These are phyloP conservation scores for Galago senegalensis DNA, from an alignment of 2,797 vertebrate genomes.

Conservation along the genomic window DNA sequence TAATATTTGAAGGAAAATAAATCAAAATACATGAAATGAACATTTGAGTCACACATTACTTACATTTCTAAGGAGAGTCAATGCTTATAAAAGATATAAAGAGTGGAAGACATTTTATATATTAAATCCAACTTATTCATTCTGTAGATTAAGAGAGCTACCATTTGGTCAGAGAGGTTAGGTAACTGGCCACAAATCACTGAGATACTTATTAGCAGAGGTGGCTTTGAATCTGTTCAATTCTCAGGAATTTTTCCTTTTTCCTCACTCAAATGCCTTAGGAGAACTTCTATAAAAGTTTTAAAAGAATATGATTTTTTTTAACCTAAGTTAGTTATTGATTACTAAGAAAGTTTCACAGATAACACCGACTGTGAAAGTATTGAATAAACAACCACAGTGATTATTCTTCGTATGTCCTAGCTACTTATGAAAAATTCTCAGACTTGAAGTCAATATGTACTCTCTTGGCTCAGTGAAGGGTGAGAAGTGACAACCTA, in stretches of 20 bases:
- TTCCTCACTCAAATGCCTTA: background rate
- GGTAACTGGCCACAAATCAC: background rate
- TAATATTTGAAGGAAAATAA: conserved; percentile 55
- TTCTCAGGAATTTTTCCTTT: background rate
- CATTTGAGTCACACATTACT: conserved; percentile 32
- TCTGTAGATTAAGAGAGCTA: background rate
- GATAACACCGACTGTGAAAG: background rate
- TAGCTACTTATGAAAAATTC: conserved; percentile 30
- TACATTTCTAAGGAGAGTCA: background rate
- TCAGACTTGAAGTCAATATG: background rate
- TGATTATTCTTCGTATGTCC: background rate
- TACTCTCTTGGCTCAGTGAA: background rate
- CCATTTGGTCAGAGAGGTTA: background rate
- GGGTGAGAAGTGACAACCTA: background rate
- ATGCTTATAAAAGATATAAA: conserved; percentile 38
- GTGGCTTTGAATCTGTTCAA: background rate
- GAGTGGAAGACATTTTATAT: background rate
- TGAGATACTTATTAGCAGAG: background rate
- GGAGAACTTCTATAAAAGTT: background rate
- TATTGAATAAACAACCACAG: background rate
- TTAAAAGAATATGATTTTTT: background rate
- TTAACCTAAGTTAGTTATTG: background rate
- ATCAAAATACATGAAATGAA: conserved; percentile 42
- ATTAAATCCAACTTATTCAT: background rate
- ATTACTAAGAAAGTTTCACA: conserved; percentile 10